Evolutionary conservation across 2,113 vertebrate species (phyloP), one percentile per base, ranked within the genome.

Genomic region (Phylloscopus trochiloides): DNA sequence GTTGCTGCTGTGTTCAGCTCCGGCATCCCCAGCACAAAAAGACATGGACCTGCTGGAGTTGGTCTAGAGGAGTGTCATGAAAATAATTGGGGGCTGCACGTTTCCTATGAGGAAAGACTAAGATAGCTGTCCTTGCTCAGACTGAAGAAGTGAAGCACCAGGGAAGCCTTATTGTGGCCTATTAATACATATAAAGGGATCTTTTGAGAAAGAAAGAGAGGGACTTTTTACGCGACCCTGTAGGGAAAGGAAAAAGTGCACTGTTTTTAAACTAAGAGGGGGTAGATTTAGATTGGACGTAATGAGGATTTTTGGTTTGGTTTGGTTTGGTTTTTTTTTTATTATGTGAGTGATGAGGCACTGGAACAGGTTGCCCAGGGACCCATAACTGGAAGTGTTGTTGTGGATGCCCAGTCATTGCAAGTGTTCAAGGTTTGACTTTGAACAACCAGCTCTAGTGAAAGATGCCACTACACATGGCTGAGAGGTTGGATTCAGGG

Each of bases 341-440:
- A 6, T 67, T 14, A 12, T 25, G 4, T 22, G 22, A 18, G 7
- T 17, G 26, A 25, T 81, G 22, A 58, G 12, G 16, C 32, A 29
- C 10, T 29, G 28, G 43, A 58, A 34, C 9, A 34, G 6, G 9
- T 32, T 80, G 17, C 28, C 7, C 34, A 34, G 25, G 28, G 10
- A 58, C 5, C 10, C 28, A 20, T 20, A 36, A 66, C 10, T 32
- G 22, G 22, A 81, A 66, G 4, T 13, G 26, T 14, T 72, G 5
- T 1, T 42, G 25, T 55, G 20, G 24, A 17, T 63, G 9, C 3
- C 3, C 24, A 40, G 6, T 31, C 34, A 3, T 0, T 16, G 7
- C 6, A 43, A 50, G 2, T 43, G 10, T 59, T 40, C 20, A 38
- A 50, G 14, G 16, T 11, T 34, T 34, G 43, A 4, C 9, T 32